Percentiles rank a stretch among this genome's conserved stretches.
Evolutionary conservation across 2,888 invertebrate genomes (phyloP).

Genomic region (Hydraecia micacea): DNA sequence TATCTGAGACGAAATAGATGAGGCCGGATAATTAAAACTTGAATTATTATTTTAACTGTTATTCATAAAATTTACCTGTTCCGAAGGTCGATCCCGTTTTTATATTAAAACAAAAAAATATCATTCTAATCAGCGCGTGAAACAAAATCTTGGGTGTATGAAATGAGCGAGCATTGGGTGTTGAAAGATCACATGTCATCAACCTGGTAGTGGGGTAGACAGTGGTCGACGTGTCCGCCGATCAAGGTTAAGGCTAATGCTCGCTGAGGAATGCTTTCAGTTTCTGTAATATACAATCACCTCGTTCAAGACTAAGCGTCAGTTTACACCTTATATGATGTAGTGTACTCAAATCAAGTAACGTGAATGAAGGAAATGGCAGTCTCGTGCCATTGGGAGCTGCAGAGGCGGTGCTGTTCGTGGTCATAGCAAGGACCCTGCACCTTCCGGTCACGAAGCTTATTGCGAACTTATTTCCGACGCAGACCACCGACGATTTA

Average conservation of each 20-base stretch:
- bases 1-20: constrained; percentile 48
- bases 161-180: constrained; percentile 8
- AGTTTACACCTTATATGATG: background rate
- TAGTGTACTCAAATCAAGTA: constrained; percentile 9
- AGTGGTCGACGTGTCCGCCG: constrained; percentile 11
- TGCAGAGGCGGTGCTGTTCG: constrained; percentile 56
- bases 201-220: constrained; percentile 10
- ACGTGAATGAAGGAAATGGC: constrained; percentile 51
- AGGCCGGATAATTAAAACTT: constrained; percentile 50
- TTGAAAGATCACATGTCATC: constrained; percentile 30
- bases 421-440: constrained; percentile 73
- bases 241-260: constrained; percentile 41
- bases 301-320: background rate
- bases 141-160: background rate
- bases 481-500: constrained; percentile 68
- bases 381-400: constrained; percentile 40
- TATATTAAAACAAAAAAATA: background rate
- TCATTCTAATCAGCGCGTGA: background rate
- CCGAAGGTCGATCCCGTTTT: constrained; percentile 35
- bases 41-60: constrained; percentile 49
- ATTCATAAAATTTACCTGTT: constrained; percentile 41
- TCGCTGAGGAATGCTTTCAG: constrained; percentile 30
- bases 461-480: constrained; percentile 76
- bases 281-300: constrained; percentile 7
- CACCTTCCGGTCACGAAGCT: constrained; percentile 80